Conservation (phyloP, 2,888 invertebrate genomes). For the Chydorus sphaericus region DNA sequence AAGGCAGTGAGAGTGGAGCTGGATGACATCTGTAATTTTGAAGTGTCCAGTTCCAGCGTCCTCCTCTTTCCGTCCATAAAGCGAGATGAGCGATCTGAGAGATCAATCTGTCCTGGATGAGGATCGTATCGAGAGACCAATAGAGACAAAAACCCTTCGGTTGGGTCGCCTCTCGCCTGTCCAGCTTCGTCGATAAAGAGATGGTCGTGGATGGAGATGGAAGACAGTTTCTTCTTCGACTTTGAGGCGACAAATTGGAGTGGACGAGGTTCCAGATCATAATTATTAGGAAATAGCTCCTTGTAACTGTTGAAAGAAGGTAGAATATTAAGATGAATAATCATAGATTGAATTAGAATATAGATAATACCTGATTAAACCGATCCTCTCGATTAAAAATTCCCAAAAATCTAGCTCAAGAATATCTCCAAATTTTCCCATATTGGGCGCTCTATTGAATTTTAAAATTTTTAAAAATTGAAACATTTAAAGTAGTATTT, state of each 20-base stretch:
- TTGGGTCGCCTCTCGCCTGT: conserved; percentile 65
- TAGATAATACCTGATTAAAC: conserved; percentile 50
- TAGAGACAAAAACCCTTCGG: conserved; percentile 71
- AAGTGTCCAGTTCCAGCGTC: conserved; percentile 49
- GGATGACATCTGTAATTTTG: conserved; percentile 73
- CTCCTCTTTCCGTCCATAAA: conserved; percentile 41
- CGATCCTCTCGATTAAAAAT: conserved; percentile 43
- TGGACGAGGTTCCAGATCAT: conserved; percentile 34
- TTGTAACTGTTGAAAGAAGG: too few relatives aligned
- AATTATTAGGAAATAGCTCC: conserved; percentile 56
- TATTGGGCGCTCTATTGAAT: too few relatives aligned
- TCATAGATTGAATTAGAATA: too few relatives aligned
- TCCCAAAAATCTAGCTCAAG: conserved; percentile 43
- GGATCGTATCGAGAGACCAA: conserved; percentile 32
- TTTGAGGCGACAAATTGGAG: conserved; percentile 38
- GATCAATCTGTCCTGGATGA: conserved; percentile 30
- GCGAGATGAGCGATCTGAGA: conserved; percentile 46
- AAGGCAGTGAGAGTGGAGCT: conserved; percentile 58
- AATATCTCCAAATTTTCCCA: conserved; percentile 44
- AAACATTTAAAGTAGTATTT: too few relatives aligned
- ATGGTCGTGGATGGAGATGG: conserved; percentile 70
- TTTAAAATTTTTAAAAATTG: too few relatives aligned
- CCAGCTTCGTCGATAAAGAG: conserved; percentile 86
- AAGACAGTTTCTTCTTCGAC: background rate
- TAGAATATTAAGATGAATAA: too few relatives aligned